Evolutionary conservation across 2,888 invertebrate genomes (phyloP).

Genomic region (Trissolcus brochymenae): DNA sequence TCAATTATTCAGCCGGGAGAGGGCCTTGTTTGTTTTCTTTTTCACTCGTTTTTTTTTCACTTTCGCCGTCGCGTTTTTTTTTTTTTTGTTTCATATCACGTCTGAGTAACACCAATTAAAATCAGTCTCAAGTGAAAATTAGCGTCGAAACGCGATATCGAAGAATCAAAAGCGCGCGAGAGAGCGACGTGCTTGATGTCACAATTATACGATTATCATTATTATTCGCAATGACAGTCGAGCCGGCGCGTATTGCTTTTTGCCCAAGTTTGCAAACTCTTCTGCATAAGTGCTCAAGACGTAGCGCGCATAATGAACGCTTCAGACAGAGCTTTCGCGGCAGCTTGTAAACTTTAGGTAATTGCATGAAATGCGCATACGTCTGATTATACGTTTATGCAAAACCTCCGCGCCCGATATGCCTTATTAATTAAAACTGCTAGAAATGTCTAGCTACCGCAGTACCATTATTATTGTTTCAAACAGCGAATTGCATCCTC

Average conservation of each 20-base stretch:
- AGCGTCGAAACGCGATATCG: conserved; percentile 6
- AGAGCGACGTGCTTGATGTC: conserved; percentile 24
- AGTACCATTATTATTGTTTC: conserved; percentile 36
- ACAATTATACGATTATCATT: conserved; percentile 42
- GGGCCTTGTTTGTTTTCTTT: no score
- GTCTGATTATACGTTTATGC: conserved; percentile 56
- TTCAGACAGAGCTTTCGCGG: conserved; percentile 57
- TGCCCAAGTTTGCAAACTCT: conserved; percentile 48
- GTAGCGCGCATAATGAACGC: conserved; percentile 56
- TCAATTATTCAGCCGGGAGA: no score
- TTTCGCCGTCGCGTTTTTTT: not conserved
- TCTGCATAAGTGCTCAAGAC: conserved; percentile 51
- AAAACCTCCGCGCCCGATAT: conserved; percentile 46
- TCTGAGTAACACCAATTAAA: conserved; percentile 46
- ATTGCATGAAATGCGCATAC: conserved; percentile 52
- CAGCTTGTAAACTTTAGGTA: conserved; percentile 51
- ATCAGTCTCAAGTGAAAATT: not conserved
- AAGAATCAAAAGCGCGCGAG: conserved; percentile 17
- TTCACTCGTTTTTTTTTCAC: not conserved
- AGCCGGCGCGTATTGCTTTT: conserved; percentile 47
- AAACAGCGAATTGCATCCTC: conserved; percentile 36
- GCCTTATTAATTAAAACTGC: conserved; percentile 53
- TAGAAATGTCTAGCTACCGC: conserved; percentile 44
- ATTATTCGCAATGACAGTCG: conserved; percentile 52
- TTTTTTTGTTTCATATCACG: not conserved